These are phyloP conservation scores for Scylla paramamosain DNA, from an alignment of 1,140 invertebrate genomes.

Conservation along the genomic window DNA sequence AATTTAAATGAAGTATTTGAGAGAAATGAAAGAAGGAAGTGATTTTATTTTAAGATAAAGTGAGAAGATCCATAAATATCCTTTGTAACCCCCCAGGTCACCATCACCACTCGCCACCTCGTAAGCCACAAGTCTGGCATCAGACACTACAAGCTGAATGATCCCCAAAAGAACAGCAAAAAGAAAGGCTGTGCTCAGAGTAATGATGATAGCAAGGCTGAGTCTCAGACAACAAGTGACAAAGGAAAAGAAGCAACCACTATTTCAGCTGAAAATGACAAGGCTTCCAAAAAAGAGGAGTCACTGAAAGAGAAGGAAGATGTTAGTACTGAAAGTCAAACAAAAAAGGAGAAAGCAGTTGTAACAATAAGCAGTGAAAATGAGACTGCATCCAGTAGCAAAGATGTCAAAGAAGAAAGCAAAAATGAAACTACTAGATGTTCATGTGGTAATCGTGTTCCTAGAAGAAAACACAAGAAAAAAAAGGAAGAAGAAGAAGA, in stretches of 20 bases:
- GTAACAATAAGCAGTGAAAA: not conserved
- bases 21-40: no score
- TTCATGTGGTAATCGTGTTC: not conserved
- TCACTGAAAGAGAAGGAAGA: not conserved
- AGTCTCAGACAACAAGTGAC: conserved; percentile 62
- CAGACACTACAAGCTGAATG: conserved; percentile 82
- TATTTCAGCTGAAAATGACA: not conserved
- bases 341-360: not conserved
- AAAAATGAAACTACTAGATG: conserved; percentile 5
- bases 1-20: no score
- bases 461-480: conserved; percentile 29
- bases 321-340: not conserved
- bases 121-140: conserved; percentile 83
- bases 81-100: conserved; percentile 80
- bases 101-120: conserved; percentile 82
- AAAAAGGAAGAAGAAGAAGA: conserved; percentile 68
- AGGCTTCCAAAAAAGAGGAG: not conserved
- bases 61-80: not conserved
- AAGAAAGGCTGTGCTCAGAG: not conserved
- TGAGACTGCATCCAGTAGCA: no score
- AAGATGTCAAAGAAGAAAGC: conserved; percentile 18
- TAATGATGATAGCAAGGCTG: conserved; percentile 1
- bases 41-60: not conserved
- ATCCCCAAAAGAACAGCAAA: conserved; percentile 63
- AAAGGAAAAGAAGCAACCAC: not conserved